These are phyloP conservation scores for Lycaon pictus DNA, from an alignment of 2,113 vertebrate genomes.

Conservation along the genomic window DNA sequence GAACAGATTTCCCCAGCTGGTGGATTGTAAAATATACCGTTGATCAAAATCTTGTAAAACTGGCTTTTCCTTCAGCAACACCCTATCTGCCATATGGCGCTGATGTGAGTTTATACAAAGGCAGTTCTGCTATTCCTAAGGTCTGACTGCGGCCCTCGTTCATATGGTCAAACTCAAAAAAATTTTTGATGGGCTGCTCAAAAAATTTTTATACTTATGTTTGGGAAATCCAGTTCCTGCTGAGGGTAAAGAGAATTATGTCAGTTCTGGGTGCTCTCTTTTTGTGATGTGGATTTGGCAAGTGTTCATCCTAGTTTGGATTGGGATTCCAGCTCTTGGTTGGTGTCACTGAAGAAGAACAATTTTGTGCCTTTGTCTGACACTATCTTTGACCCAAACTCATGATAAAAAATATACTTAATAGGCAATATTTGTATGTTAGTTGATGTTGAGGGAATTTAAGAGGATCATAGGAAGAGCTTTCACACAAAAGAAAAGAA, in stretches of 20 bases:
- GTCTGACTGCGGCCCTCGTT: background rate
- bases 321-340: background rate
- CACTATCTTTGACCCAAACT: background rate
- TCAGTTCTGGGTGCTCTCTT: background rate
- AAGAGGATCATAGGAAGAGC: background rate
- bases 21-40: background rate
- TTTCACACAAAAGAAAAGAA: conserved; percentile 36
- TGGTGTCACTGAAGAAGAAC: background rate
- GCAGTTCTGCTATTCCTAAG: background rate
- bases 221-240: background rate
- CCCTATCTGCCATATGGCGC: background rate
- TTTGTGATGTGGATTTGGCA: background rate
- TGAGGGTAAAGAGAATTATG: background rate
- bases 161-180: background rate
- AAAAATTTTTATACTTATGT: background rate
- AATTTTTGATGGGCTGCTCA: background rate
- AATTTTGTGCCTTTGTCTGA: background rate
- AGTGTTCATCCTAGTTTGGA: background rate
- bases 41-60: background rate
- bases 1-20: conserved; percentile 27
- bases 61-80: background rate
- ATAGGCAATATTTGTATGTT: background rate
- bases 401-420: background rate
- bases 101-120: background rate
- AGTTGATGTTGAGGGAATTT: background rate